Evolutionary conservation across 1,140 invertebrate species (phyloP).

Genomic region (Halyomorpha halys): DNA sequence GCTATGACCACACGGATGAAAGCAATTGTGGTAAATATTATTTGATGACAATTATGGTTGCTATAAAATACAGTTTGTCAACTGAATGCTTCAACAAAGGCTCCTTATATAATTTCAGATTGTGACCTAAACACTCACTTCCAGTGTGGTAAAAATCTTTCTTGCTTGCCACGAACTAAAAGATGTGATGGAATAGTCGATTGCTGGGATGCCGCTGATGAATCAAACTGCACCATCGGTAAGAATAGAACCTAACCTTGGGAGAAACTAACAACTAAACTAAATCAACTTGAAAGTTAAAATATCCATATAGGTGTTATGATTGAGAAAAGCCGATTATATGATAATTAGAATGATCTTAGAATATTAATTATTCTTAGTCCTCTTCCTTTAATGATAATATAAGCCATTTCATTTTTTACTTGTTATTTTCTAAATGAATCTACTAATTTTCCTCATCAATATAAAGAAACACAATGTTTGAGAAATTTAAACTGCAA

Average conservation of each 20-base stretch:
- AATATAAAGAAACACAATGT: no score
- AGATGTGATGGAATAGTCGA: slow-evolving; percentile 63
- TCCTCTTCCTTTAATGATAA: no score
- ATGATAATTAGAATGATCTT: no score
- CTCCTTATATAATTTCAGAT: slow-evolving; percentile 41
- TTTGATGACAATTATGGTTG: background rate
- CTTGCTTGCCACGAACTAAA: slow-evolving; percentile 55
- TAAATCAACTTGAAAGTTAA: no score
- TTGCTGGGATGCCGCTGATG: slow-evolving; percentile 70
- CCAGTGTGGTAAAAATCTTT: slow-evolving; percentile 63
- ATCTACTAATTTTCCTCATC: no score
- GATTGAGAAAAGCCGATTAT: no score
- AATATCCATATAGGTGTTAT: no score
- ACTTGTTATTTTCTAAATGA: no score
- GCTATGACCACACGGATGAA: slow-evolving; percentile 71
- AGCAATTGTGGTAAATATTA: slow-evolving; percentile 53
- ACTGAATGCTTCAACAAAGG: background rate
- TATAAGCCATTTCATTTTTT: no score
- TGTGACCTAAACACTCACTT: slow-evolving; percentile 59
- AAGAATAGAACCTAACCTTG: slow-evolving; percentile 31
- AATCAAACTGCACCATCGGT: slow-evolving; percentile 63
- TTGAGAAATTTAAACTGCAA: no score
- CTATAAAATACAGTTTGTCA: background rate
- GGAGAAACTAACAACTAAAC: no score
- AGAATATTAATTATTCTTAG: no score